Evolutionary conservation across 1,140 invertebrate genomes (phyloP).

Genomic region (Euura saliciscinereae): DNA sequence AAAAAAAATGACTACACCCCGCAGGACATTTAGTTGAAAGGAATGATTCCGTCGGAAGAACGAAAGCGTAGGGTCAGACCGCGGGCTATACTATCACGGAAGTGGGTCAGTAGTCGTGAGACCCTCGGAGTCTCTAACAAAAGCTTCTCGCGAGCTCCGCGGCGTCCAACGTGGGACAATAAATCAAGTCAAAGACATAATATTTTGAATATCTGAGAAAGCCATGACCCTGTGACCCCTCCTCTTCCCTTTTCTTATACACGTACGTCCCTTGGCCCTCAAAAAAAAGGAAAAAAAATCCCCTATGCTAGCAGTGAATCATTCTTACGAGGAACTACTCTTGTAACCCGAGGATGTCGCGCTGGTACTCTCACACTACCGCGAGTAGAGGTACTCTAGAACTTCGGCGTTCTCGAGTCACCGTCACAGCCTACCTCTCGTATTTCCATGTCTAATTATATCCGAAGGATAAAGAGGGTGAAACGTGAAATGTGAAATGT

Average conservation of each 20-base stretch:
- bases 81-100: not conserved
- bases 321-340: not conserved
- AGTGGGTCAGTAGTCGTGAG: not conserved
- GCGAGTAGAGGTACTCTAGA: not conserved
- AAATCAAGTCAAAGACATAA: not conserved
- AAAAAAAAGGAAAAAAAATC: too few species aligned
- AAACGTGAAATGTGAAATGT: not conserved
- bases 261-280: too few species aligned
- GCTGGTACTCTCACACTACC: too few species aligned
- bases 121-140: too few species aligned
- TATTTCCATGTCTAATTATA: constrained; percentile 12
- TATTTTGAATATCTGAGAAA: not conserved
- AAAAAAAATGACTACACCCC: not conserved
- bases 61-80: not conserved
- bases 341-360: not conserved
- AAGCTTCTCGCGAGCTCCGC: too few species aligned
- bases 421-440: not conserved
- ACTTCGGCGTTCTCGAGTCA: not conserved
- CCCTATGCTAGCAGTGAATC: not conserved
- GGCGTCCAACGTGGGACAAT: not conserved
- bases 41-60: not conserved
- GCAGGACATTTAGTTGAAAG: not conserved
- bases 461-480: not conserved
- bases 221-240: too few species aligned
- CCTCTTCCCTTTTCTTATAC: too few species aligned